Percentiles rank a stretch among this genome's conserved stretches.
Evolutionary conservation across 2,888 invertebrate genomes (phyloP).

Genomic region (Oligia fasciuncula): DNA sequence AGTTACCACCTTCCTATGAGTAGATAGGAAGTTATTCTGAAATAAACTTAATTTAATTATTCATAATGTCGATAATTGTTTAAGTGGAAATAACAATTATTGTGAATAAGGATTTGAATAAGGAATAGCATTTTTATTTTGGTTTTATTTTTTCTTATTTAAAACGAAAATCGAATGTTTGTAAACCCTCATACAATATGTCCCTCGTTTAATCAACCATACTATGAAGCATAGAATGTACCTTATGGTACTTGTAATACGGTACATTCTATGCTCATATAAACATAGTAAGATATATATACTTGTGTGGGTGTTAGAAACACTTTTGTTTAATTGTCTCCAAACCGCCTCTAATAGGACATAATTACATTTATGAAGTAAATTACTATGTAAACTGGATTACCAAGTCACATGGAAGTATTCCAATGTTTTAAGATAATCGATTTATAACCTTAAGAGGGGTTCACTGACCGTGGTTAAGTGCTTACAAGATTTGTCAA

Average conservation of each 20-base stretch:
- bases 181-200: neutral
- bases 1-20: neutral
- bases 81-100: neutral
- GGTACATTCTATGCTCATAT: neutral
- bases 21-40: neutral
- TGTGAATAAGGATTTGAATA: neutral
- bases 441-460: slow-evolving; percentile 29
- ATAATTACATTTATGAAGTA: slow-evolving; percentile 55
- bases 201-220: too few species aligned
- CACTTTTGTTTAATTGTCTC: slow-evolving; percentile 49
- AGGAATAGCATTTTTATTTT: neutral
- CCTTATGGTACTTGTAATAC: too few species aligned
- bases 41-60: neutral
- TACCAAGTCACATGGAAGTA: slow-evolving; percentile 44
- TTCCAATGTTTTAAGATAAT: slow-evolving; percentile 51
- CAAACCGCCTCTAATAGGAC: slow-evolving; percentile 39
- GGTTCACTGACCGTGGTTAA: slow-evolving; percentile 14
- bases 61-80: neutral
- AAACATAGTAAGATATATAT: neutral
- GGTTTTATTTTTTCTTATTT: too few species aligned
- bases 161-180: neutral
- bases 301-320: slow-evolving; percentile 17
- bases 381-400: slow-evolving; percentile 50
- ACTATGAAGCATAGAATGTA: too few species aligned
- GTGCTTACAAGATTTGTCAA: neutral